phyloP scores from a whole-genome alignment of 2,113 vertebrate species.

The Smithornis capensis region DNA sequence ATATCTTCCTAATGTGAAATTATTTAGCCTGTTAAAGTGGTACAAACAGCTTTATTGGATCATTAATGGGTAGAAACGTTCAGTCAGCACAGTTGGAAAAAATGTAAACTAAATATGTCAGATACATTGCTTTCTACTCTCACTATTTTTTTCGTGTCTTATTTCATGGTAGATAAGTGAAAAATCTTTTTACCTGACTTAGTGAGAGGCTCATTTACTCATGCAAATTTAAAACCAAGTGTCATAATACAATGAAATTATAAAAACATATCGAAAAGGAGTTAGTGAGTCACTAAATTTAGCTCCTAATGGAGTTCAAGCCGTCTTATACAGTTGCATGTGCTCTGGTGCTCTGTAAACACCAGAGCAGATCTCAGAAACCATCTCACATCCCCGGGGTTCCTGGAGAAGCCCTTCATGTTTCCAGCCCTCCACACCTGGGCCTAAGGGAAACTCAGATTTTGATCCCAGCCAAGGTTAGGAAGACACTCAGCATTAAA shows the following conservation, averaged over 20 bases:
- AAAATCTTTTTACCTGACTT: slow-evolving; percentile 61
- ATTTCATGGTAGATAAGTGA: slow-evolving; percentile 52
- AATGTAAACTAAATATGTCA: slow-evolving; percentile 41
- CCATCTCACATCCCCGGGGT: rapidly evolving
- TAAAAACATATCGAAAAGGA: slow-evolving; percentile 63
- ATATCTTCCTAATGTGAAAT: slow-evolving; percentile 6
- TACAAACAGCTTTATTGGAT: slow-evolving; percentile 42
- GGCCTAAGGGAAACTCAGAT: background rate
- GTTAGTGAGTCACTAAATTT: slow-evolving; percentile 61
- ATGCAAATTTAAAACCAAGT: slow-evolving; percentile 66
- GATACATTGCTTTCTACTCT: slow-evolving; percentile 24
- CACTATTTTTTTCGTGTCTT: slow-evolving; percentile 36
- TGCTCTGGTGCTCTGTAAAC: background rate
- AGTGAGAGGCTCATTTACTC: slow-evolving; percentile 56
- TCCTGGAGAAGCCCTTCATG: background rate
- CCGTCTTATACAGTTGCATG: background rate
- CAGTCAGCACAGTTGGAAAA: slow-evolving; percentile 42
- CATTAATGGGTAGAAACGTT: slow-evolving; percentile 38
- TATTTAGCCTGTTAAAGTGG: slow-evolving; percentile 1
- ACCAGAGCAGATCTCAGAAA: background rate
- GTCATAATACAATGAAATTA: slow-evolving; percentile 68
- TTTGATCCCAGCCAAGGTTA: background rate
- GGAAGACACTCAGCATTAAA: background rate
- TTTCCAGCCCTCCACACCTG: background rate
- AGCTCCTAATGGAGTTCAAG: slow-evolving; percentile 41